Evolutionary conservation across 2,888 invertebrate species (phyloP).

Genomic region (Xestoiulus laeticollis): DNA sequence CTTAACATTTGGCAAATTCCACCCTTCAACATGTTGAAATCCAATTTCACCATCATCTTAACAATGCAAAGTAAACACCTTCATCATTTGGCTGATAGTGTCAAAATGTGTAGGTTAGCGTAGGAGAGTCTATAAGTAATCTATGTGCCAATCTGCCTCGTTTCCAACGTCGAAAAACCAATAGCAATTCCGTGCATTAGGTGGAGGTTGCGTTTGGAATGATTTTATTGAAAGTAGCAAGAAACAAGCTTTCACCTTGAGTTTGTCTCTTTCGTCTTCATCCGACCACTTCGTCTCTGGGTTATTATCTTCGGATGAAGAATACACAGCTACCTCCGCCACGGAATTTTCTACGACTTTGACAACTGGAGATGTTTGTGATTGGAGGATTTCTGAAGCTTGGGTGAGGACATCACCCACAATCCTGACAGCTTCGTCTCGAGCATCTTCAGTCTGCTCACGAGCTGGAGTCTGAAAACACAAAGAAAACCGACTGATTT

Average conservation of each 20-base stretch:
- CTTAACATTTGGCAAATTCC: too few species aligned
- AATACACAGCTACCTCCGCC: neutral
- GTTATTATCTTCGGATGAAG: neutral
- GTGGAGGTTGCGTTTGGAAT: neutral
- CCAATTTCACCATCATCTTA: neutral
- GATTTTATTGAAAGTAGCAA: neutral
- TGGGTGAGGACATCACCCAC: constrained; percentile 46
- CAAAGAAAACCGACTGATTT: neutral
- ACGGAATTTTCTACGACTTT: neutral
- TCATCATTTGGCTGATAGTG: neutral
- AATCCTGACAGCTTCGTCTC: constrained; percentile 44
- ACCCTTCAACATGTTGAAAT: neutral
- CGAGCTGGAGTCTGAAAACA: constrained; percentile 47
- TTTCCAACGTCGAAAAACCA: neutral
- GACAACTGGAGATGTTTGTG: neutral
- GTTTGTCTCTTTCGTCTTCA: constrained; percentile 9
- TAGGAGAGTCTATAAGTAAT: neutral
- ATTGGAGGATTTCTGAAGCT: constrained; percentile 51
- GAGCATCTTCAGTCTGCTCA: constrained; percentile 27
- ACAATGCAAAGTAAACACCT: neutral
- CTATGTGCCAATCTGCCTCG: neutral
- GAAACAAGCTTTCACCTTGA: neutral
- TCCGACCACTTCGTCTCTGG: constrained; percentile 24
- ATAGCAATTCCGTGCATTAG: neutral
- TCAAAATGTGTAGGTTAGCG: neutral